A percentile compares a stretch with the other conserved stretches of the same genome.
Conservation (phyloP, 2,888 invertebrate genomes). For the Biston betularia region DNA sequence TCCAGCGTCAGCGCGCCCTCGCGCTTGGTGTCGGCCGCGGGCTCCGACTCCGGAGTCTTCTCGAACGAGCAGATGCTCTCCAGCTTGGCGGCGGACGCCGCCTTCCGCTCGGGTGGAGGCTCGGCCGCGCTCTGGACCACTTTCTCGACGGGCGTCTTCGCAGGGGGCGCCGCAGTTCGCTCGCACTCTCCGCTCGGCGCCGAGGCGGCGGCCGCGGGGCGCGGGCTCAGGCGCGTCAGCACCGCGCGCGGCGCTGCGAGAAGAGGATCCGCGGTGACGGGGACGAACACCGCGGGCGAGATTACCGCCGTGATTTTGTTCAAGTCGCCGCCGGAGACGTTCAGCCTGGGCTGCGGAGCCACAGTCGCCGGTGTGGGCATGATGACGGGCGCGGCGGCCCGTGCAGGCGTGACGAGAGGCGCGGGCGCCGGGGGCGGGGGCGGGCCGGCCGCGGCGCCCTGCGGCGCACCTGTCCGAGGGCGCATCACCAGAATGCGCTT, state of each 20-base stretch:
- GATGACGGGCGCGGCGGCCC: not conserved
- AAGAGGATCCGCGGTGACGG: not conserved
- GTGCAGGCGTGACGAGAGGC: not conserved
- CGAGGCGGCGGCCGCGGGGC: not conserved
- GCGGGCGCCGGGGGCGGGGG: not conserved
- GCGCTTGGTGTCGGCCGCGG: not conserved
- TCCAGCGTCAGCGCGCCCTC: not conserved
- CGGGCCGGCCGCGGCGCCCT: not conserved
- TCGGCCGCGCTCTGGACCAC: not conserved
- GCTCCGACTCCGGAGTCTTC: not conserved
- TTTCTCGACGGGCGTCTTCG: too few relatives aligned
- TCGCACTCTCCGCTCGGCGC: not conserved
- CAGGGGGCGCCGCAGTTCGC: not conserved
- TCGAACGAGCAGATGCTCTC: not conserved
- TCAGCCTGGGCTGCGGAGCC: too few relatives aligned
- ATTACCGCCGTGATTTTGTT: not conserved
- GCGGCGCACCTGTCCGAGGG: not conserved
- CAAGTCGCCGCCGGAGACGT: too few relatives aligned
- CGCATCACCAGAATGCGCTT: not conserved
- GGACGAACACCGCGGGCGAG: not conserved
- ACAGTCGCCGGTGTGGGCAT: not conserved
- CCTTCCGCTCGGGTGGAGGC: not conserved
- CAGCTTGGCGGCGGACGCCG: not conserved
- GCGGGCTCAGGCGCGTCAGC: not conserved
- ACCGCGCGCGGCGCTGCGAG: not conserved